A percentile compares a stretch with the other conserved stretches of the same genome.
Conservation (phyloP, 1,140 invertebrate species). For the Metopolophium dirhodum region DNA sequence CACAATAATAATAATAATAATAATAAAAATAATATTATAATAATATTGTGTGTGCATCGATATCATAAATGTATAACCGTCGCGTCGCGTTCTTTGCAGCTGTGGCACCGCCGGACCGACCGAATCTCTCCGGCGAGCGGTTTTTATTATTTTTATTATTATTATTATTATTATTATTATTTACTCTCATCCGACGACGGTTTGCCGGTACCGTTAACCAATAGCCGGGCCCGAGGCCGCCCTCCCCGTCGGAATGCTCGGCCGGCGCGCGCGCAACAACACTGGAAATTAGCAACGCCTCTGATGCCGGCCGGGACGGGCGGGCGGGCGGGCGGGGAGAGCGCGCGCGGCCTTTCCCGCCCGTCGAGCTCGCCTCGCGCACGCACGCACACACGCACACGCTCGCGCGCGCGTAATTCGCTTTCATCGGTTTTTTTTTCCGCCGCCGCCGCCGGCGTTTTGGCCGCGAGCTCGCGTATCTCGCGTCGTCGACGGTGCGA, state of each 20-base stretch:
- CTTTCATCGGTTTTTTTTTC: constrained; percentile 10
- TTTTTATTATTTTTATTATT: not conserved
- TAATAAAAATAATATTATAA: no score
- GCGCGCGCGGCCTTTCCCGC: not conserved
- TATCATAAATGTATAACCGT: not conserved
- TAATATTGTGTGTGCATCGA: not conserved
- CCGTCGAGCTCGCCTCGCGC: not conserved
- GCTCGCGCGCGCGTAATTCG: not conserved
- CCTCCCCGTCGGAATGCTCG: constrained; percentile 37
- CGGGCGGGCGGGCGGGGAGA: not conserved
- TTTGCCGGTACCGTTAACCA: constrained; percentile 55
- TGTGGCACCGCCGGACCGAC: not conserved
- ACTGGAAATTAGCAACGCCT: constrained; percentile 56
- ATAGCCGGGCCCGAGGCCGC: constrained; percentile 50
- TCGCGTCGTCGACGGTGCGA: not conserved
- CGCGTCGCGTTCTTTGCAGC: not conserved
- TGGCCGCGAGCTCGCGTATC: not conserved
- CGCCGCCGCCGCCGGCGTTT: not conserved
- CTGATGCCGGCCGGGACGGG: not conserved
- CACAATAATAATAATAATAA: no score
- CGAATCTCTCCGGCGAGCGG: not conserved
- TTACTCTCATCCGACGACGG: constrained; percentile 41
- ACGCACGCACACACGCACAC: not conserved
- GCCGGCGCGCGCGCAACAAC: constrained; percentile 35
- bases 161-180: constrained; percentile 21